These are phyloP conservation scores for Selene dorsalis DNA, from an alignment of 2,797 vertebrate species.

Conservation along the genomic window DNA sequence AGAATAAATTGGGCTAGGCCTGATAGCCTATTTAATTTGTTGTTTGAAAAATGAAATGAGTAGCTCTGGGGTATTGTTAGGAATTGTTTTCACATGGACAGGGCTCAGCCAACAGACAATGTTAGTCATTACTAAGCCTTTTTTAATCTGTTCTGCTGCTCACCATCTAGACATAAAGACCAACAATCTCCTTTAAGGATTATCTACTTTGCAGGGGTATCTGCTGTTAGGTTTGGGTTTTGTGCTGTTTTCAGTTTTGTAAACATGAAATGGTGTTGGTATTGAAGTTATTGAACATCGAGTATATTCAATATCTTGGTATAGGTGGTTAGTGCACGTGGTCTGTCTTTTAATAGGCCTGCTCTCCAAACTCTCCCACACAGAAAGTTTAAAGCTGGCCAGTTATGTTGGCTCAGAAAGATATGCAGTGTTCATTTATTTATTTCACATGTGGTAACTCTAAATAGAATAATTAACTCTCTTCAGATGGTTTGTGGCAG, in stretches of 20 bases:
- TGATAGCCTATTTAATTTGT: slow-evolving; percentile 29
- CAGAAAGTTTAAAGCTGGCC: slow-evolving; percentile 6
- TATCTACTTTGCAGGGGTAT: slow-evolving; percentile 66
- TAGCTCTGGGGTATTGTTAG: slow-evolving; percentile 18
- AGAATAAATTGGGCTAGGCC: slow-evolving; percentile 6
- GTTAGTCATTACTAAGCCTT: slow-evolving; percentile 69
- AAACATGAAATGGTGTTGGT: slow-evolving; percentile 51
- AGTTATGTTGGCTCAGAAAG: not conserved
- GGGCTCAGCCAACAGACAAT: slow-evolving; percentile 55
- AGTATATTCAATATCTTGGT: slow-evolving; percentile 8
- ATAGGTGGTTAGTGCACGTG: slow-evolving; percentile 2
- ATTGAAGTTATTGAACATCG: slow-evolving; percentile 30
- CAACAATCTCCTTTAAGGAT: slow-evolving; percentile 78
- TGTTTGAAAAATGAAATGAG: slow-evolving; percentile 33
- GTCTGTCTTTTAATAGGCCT: not conserved
- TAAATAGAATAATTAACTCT: not conserved
- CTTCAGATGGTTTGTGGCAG: not conserved
- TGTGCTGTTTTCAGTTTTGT: slow-evolving; percentile 39
- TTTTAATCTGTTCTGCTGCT: slow-evolving; percentile 70
- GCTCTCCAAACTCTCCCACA: not conserved
- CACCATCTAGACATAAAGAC: slow-evolving; percentile 66
- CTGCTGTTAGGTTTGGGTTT: slow-evolving; percentile 47
- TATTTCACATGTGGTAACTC: not conserved
- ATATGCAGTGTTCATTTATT: not conserved
- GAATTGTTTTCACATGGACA: slow-evolving; percentile 37